Percentiles rank a stretch among this genome's conserved stretches.
These are phyloP conservation scores for Rhinopithecus roxellana DNA, from an alignment of 2,113 vertebrate genomes.

Conservation along the genomic window DNA sequence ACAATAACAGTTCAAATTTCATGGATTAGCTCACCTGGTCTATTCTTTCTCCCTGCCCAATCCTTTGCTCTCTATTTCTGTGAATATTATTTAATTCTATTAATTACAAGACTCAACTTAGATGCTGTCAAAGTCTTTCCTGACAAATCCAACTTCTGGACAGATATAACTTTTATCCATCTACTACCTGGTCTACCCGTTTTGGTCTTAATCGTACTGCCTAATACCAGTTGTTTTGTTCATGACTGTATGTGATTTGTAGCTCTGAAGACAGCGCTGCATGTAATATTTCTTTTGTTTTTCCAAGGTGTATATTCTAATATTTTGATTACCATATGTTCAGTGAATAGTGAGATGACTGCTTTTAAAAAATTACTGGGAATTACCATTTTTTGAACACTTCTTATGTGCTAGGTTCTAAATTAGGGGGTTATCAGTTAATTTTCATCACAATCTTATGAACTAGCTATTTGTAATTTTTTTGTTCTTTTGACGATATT, in stretches of 20 bases:
- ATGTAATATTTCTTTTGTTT: background rate
- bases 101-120: background rate
- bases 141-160: background rate
- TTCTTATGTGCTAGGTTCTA: background rate
- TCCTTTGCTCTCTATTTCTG: background rate
- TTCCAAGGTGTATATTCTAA: background rate
- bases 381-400: background rate
- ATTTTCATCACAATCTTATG: background rate
- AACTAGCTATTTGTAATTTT: background rate
- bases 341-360: background rate
- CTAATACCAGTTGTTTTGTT: background rate
- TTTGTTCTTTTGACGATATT: background rate
- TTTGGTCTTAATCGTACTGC: background rate
- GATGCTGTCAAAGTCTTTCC: background rate
- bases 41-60: background rate
- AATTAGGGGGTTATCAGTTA: background rate
- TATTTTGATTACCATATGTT: background rate
- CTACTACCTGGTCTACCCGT: background rate
- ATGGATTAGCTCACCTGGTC: background rate
- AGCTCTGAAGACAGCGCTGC: background rate
- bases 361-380: background rate
- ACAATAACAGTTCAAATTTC: background rate
- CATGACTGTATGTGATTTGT: background rate
- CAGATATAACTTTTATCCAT: background rate
- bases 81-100: background rate